These are phyloP conservation scores for Cenopis cana DNA, from an alignment of 2,888 invertebrate species.

Conservation along the genomic window DNA sequence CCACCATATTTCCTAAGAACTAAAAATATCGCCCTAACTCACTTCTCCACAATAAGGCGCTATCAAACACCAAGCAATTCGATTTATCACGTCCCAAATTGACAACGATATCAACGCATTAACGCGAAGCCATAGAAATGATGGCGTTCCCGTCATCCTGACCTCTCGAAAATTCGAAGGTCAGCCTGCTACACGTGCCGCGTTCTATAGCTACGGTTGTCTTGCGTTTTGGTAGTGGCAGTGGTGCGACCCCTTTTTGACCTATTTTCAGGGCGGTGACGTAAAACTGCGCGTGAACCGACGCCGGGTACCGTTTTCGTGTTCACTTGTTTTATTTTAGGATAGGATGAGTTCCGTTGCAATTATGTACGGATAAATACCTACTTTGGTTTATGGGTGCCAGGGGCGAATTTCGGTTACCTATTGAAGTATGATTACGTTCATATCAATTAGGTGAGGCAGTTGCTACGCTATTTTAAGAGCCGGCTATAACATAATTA, in stretches of 20 bases:
- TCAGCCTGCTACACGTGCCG: conserved; percentile 63
- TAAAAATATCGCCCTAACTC: not conserved
- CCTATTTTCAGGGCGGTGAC: conserved; percentile 79
- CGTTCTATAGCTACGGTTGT: conserved; percentile 53
- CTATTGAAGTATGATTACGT: not conserved
- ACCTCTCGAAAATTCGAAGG: conserved; percentile 68
- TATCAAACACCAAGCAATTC: not conserved
- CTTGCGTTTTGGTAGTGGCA: conserved; percentile 72
- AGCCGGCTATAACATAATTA: too few species aligned
- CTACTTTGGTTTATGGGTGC: not conserved
- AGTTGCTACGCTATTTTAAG: not conserved
- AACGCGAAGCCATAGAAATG: conserved; percentile 54
- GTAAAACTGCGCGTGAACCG: conserved; percentile 60
- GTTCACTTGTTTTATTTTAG: conserved; percentile 22
- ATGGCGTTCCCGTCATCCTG: conserved; percentile 48
- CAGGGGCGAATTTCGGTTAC: not conserved
- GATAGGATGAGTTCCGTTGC: not conserved
- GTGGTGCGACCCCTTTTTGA: conserved; percentile 81
- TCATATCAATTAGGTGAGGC: not conserved
- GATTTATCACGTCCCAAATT: not conserved
- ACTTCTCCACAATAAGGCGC: not conserved
- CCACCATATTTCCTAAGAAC: not conserved
- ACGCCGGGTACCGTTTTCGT: conserved; percentile 15
- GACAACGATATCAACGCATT: not conserved
- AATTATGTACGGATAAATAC: conserved; percentile 4